These are phyloP conservation scores for Erythrocercus mccallii DNA, from an alignment of 2,113 vertebrate genomes.

Conservation along the genomic window DNA sequence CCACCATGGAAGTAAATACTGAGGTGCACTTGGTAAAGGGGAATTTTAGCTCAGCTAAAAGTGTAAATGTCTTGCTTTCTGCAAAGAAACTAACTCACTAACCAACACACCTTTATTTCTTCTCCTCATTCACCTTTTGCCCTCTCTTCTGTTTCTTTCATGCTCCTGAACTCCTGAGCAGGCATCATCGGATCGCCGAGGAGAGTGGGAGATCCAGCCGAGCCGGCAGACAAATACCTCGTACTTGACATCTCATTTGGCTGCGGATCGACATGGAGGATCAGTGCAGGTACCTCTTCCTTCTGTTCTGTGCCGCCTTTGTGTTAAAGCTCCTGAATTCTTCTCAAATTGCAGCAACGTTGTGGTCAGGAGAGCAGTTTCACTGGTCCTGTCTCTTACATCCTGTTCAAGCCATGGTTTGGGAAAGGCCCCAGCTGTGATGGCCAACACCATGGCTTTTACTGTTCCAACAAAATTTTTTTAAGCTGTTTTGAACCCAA, in stretches of 20 bases:
- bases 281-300: slow-evolving; percentile 91
- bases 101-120: slow-evolving; percentile 69
- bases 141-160: slow-evolving; percentile 59
- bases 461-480: background rate
- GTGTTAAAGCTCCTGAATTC: background rate
- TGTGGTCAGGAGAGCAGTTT: background rate
- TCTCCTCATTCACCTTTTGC: slow-evolving; percentile 69
- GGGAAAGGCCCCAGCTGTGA: background rate
- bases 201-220: slow-evolving; percentile 96
- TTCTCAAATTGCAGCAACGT: background rate
- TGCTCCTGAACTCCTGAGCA: slow-evolving; percentile 72
- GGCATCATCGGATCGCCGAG: slow-evolving; percentile 91
- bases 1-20: background rate
- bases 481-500: background rate
- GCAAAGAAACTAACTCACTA: slow-evolving; percentile 55
- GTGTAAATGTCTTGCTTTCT: slow-evolving; percentile 42
- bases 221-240: slow-evolving; percentile 96
- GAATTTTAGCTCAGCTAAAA: background rate
- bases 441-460: background rate
- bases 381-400: accelerated
- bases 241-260: slow-evolving; percentile 95
- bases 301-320: background rate
- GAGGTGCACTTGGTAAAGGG: background rate
- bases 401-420: accelerated
- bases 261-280: slow-evolving; percentile 97